Base-by-base conservation (phyloP, 2,797 vertebrate genomes). In the Poeciliopsis infans region DNA sequence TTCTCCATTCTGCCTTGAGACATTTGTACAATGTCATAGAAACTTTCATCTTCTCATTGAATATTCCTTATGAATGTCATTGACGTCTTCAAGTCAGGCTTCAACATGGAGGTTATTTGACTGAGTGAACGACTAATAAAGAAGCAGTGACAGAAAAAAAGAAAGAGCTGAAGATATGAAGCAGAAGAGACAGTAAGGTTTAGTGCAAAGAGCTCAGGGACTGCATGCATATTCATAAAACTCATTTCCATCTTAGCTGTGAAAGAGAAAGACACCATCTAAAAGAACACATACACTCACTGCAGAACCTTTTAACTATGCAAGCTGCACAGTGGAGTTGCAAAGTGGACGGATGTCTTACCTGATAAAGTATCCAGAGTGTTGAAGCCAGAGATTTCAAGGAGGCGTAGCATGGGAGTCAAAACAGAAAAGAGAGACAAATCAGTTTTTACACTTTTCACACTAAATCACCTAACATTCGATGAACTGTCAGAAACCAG, bases 201-300 rank as follows among this genome's bases (percentile, higher is more conserved):
- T 59, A 83, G 68, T 75, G 74, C 81, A 83, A 78, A 87, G 84
- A 83, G 90, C 81, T 89, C 41, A 20, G 79, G 87, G 92, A 86
- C 64, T 0, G 45, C 83, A 92, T 94, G 91, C 86, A 94, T 94
- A 93, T 95, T 93, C 92, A 95, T 93, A 68, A 83, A 83, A 28
- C 72, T 89, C 41, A 84, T 93, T 92, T 91, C 77, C 88, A 92
- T 92, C 85, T 86, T 87, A 89, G 88, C 88, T 84, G 89, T 68
- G 84, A 90, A 83, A 80, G 80, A 86, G 83, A 82, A 80, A 68
- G 76, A 76, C 76, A 72, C 78, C 57, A 46, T 76, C 76, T 77
- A 74, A 66, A 76, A 79, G 77, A 75, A 77, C 46, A 83, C 39
- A 68, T 15, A 81, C 43, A 83, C 79, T 85, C 68, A 69, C 74